A percentile compares a stretch with the other conserved stretches of the same genome.
Conservation (phyloP, 2,888 invertebrate species). For the Gymnosoma rotundatum region DNA sequence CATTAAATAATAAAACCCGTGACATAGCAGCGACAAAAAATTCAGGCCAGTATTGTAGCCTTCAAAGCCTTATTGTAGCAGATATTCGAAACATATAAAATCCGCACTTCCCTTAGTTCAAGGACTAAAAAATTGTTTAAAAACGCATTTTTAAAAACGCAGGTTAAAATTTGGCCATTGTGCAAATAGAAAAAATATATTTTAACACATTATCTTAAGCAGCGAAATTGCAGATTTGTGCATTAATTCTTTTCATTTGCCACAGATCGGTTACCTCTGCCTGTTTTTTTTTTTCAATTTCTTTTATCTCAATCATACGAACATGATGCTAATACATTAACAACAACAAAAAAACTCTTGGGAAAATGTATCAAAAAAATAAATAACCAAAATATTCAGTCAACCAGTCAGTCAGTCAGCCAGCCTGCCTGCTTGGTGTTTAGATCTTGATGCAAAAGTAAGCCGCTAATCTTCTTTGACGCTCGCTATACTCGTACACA, state of each 20-base stretch:
- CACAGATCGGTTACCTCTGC: conserved; percentile 27
- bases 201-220: too few species aligned
- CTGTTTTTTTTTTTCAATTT: not conserved
- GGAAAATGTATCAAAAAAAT: conserved; percentile 52
- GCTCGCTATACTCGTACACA: conserved; percentile 16
- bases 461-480: conserved; percentile 62
- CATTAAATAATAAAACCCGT: too few species aligned
- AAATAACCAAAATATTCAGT: conserved; percentile 45
- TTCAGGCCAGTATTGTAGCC: too few species aligned
- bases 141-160: too few species aligned
- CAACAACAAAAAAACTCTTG: conserved; percentile 34
- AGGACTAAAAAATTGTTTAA: too few species aligned
- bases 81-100: too few species aligned
- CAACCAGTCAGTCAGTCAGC: conserved; percentile 39
- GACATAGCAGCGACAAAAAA: too few species aligned
- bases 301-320: conserved; percentile 15
- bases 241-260: not conserved
- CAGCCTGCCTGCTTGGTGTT: conserved; percentile 15
- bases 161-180: too few species aligned
- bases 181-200: too few species aligned
- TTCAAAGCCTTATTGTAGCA: too few species aligned
- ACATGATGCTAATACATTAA: conserved; percentile 35
- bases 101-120: too few species aligned
- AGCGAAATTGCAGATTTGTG: not conserved
- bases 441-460: conserved; percentile 65